phyloP scores from a whole-genome alignment of 2,888 invertebrate genomes.

The Flexamia atlantica region DNA sequence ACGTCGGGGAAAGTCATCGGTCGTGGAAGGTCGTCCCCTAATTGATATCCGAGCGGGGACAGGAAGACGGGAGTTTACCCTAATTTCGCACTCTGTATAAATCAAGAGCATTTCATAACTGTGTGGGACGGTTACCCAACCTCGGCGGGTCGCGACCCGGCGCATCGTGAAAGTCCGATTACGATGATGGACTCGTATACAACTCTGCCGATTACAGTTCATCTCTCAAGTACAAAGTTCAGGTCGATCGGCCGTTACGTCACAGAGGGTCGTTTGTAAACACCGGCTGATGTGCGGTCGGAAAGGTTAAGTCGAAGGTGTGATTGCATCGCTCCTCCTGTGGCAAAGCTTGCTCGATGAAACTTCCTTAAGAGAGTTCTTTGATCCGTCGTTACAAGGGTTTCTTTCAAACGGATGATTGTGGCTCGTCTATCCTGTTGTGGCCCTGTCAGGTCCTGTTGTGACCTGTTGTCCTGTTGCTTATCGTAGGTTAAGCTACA shows the following conservation, averaged over 20 bases:
- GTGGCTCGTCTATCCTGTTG: no score
- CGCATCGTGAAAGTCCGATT: slow-evolving; percentile 25
- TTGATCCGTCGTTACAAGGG: no score
- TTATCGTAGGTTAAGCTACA: no score
- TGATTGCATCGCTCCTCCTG: background rate
- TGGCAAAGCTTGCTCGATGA: no score
- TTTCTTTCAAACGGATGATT: no score
- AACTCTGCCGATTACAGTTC: slow-evolving; percentile 7
- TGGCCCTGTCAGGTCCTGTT: no score
- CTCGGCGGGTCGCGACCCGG: background rate
- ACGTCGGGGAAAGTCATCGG: background rate
- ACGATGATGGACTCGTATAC: slow-evolving; percentile 17
- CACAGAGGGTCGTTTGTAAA: background rate
- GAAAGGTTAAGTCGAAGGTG: background rate
- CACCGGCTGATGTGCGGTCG: background rate
- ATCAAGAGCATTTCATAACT: slow-evolving; percentile 35
- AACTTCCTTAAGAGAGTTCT: no score
- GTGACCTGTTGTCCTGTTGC: no score
- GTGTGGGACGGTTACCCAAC: slow-evolving; percentile 17
- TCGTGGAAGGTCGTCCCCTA: slow-evolving; percentile 28
- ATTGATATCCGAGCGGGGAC: background rate
- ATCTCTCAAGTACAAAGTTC: slow-evolving; percentile 11
- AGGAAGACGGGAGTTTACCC: slow-evolving; percentile 39
- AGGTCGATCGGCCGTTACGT: background rate
- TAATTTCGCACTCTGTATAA: slow-evolving; percentile 34